phyloP scores from a whole-genome alignment of 2,888 invertebrate species.

The Lymantria monacha region DNA sequence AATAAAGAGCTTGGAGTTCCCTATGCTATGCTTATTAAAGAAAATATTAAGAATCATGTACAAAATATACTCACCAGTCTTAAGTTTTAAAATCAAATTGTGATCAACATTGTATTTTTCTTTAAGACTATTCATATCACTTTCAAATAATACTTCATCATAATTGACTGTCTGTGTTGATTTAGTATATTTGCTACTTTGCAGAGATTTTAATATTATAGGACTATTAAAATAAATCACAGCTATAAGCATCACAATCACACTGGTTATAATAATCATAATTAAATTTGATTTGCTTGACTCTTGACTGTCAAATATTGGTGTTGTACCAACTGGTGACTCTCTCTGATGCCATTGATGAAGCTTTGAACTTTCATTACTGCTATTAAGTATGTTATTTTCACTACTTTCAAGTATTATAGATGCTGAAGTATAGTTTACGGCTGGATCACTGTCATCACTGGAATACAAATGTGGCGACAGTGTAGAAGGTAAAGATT shows the following conservation, averaged over 20 bases:
- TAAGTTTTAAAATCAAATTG: constrained; percentile 57
- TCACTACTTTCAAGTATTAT: constrained; percentile 10
- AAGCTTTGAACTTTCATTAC: constrained; percentile 9
- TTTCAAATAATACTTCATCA: constrained; percentile 53
- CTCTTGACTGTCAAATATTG: constrained; percentile 5
- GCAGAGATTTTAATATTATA: constrained; percentile 1
- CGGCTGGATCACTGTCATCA: constrained; percentile 38
- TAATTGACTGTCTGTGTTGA: constrained; percentile 33
- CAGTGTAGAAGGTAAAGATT: constrained; percentile 64
- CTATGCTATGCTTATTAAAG: no score
- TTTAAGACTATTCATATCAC: constrained; percentile 53
- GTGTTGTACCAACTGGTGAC: constrained; percentile 5
- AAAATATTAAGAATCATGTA: no score
- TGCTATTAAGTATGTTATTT: constrained; percentile 7
- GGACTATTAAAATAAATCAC: constrained; percentile 5
- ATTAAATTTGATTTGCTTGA: constrained; percentile 7
- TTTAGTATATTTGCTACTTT: constrained; percentile 14
- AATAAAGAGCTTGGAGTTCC: no score
- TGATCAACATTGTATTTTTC: constrained; percentile 57
- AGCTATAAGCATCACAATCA: constrained; percentile 16
- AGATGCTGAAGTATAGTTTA: constrained; percentile 14
- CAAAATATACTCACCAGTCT: constrained; percentile 57
- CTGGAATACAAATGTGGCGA: constrained; percentile 62
- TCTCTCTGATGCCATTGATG: constrained; percentile 5
- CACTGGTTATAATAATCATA: constrained; percentile 13